These are phyloP conservation scores for Ips nitidus DNA, from an alignment of 1,140 invertebrate genomes.

Conservation along the genomic window DNA sequence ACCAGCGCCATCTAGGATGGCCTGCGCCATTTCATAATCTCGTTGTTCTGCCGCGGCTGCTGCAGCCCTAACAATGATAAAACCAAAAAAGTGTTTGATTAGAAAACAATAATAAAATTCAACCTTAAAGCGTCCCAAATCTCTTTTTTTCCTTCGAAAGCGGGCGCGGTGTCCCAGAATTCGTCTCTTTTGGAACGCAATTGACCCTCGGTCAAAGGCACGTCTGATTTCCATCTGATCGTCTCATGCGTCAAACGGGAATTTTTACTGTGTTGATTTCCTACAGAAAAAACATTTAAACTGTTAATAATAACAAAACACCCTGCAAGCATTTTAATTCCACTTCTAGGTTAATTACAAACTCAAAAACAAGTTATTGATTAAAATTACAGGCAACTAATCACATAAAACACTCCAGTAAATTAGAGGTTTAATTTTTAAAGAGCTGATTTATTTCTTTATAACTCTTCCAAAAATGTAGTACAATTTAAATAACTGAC, in stretches of 20 bases:
- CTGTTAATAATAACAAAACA: no score
- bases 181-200: constrained; percentile 91
- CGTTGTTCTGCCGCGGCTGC: constrained; percentile 83
- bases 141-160: constrained; percentile 95
- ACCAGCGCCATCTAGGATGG: constrained; percentile 93
- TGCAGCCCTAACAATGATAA: constrained; percentile 64
- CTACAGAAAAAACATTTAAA: not conserved
- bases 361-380: no score
- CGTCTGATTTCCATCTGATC: constrained; percentile 94
- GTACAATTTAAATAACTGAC: no score
- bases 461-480: no score
- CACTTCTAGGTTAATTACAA: no score
- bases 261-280: constrained; percentile 31
- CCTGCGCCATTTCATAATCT: constrained; percentile 92
- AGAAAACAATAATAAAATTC: not conserved
- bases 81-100: not conserved
- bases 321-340: no score
- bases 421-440: no score
- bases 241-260: constrained; percentile 68
- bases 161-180: constrained; percentile 97
- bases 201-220: constrained; percentile 92
- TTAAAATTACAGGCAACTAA: no score
- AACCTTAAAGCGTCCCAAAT: constrained; percentile 92
- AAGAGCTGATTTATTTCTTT: no score
- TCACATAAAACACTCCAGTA: no score